Percentiles rank a stretch among this genome's conserved stretches.
phyloP scores from a whole-genome alignment of 2,888 invertebrate genomes.

The Lithosia quadra region DNA sequence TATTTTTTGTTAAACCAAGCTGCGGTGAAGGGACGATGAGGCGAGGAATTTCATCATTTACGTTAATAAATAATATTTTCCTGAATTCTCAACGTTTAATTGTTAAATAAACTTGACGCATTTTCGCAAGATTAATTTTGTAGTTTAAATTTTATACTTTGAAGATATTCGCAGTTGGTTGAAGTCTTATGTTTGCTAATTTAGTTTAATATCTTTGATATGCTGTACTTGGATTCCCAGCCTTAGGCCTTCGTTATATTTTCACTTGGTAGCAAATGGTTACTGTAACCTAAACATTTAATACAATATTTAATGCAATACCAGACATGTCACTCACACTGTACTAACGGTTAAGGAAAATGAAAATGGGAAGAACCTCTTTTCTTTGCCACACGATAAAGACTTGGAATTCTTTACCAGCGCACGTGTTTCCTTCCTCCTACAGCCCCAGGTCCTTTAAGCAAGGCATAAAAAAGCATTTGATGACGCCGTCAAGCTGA shows the following conservation, averaged over 20 bases:
- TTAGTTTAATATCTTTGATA: not conserved
- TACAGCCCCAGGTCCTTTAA: no score
- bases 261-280: not conserved
- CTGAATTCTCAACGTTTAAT: constrained; percentile 2
- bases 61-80: not conserved
- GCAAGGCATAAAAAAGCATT: no score
- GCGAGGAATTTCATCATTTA: not conserved
- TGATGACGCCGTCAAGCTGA: no score
- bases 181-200: not conserved
- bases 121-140: not conserved
- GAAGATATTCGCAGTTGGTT: not conserved
- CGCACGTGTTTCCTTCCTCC: no score
- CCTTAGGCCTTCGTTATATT: not conserved
- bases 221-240: not conserved
- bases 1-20: constrained; percentile 4
- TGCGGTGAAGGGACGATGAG: constrained; percentile 1
- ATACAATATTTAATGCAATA: no score
- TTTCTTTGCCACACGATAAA: no score
- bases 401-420: no score
- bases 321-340: not conserved
- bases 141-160: constrained; percentile 4
- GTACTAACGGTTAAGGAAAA: no score
- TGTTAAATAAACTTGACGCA: not conserved
- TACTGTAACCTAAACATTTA: not conserved
- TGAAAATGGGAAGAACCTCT: not conserved